phyloP scores from a whole-genome alignment of 1,140 invertebrate genomes.

The Chelonus insularis region DNA sequence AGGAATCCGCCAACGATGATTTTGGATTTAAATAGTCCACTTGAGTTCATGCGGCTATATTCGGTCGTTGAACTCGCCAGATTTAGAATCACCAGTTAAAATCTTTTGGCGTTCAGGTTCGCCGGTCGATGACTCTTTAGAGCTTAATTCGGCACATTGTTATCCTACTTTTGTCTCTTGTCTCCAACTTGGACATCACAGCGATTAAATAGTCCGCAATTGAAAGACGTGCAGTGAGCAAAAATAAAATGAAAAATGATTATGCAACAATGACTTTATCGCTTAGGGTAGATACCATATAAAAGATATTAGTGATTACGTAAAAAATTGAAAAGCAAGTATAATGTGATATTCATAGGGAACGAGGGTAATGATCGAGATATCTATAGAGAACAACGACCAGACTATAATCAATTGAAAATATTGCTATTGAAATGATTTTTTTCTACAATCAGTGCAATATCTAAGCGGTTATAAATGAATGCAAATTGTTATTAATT shows the following conservation, averaged over 20 bases:
- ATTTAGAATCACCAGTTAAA: slow-evolving; percentile 14
- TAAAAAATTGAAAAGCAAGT: background rate
- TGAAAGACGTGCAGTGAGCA: no score
- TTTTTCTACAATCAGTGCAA: no score
- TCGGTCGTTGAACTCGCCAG: slow-evolving; percentile 13
- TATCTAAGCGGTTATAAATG: background rate
- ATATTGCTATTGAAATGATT: slow-evolving; percentile 7
- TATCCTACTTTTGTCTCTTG: slow-evolving; percentile 6
- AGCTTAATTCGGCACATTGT: background rate
- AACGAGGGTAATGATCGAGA: slow-evolving; percentile 5
- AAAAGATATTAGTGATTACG: background rate
- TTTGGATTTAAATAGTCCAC: slow-evolving; percentile 12
- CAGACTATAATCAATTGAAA: background rate
- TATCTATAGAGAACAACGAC: slow-evolving; percentile 10
- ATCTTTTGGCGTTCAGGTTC: slow-evolving; percentile 18
- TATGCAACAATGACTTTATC: background rate
- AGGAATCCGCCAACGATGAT: background rate
- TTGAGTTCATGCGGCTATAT: slow-evolving; percentile 17
- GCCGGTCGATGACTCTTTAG: slow-evolving; percentile 13
- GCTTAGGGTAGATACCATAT: background rate
- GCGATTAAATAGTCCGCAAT: no score
- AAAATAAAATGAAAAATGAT: no score
- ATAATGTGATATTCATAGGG: background rate
- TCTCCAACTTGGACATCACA: background rate
- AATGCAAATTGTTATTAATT: background rate